Base-by-base conservation (phyloP, 2,888 invertebrate species). In the Gnatocerus cornutus region DNA sequence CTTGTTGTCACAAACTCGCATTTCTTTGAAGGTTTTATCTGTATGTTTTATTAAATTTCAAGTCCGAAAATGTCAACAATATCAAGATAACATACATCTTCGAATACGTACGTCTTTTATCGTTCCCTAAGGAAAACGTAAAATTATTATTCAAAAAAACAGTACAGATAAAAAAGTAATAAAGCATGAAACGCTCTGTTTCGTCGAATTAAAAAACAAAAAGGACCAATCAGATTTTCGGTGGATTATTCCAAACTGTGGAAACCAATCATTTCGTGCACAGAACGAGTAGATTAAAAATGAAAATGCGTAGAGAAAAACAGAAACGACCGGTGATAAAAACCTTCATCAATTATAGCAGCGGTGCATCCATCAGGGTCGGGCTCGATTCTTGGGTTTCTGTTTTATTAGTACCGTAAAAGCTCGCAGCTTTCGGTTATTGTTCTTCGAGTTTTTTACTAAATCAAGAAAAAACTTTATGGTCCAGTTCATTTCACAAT, bases 11-110 rank as follows among this genome's bases (percentile, higher is more conserved):
- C 52, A 63, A 55, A 13, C 33, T 41, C 33, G 33, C 10, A 64
- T 53, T 43, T 64, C 64, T 64, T 64, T 64, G 55, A 64, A 64
- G 53, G 53, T 45, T 53, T 64, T 65, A 39, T 56, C 48, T 46
- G 48, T 56, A 65, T 65, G 41, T 65, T 65, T 65, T 65, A 65
- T 56, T 65, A 65, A 65, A 65, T 65, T 65, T 56, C 16, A 39
- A 41, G 65, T 65, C 56, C 45, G 45, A 43, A 55, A 65, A 65
- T 37, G 53, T 65, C 55, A 56, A 65, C 65, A 55, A 21, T 63
- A 52, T 52, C 52, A 64, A 53, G 53, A 65, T 55, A 30, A 37
- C 48, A 48, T 48, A 12, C 39, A 46, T 50, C 58, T 21, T 45
- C 29, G 27, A 10, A 27, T 50, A 27, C 30, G 29, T 29, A 50